These are phyloP conservation scores for Thecocarcelia acutangulata DNA, from an alignment of 2,888 invertebrate species.

Conservation along the genomic window DNA sequence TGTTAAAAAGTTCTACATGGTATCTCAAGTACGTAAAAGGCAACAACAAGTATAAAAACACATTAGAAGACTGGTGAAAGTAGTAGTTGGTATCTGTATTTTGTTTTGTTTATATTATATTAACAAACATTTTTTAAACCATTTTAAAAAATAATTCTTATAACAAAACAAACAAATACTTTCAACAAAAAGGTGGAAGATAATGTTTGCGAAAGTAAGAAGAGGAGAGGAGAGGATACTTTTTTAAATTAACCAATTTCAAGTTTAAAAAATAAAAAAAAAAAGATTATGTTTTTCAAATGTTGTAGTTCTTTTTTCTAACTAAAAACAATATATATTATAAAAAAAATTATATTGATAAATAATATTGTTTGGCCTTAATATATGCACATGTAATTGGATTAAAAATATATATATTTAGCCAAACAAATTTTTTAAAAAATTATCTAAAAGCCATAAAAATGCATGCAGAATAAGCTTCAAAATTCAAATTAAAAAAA, in stretches of 20 bases:
- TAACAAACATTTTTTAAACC: not conserved
- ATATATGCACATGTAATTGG: not conserved
- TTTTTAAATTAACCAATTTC: conserved; percentile 30
- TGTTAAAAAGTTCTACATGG: conserved; percentile 14
- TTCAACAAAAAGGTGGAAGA: conserved; percentile 6
- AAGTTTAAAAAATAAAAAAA: conserved; percentile 24
- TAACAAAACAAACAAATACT: conserved; percentile 35
- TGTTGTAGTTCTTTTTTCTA: conserved; percentile 77
- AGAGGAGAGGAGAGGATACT: not conserved
- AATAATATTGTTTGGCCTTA: conserved; percentile 2
- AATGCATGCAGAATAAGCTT: conserved; percentile 65
- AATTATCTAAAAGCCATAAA: conserved; percentile 33
- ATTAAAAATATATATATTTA: not conserved
- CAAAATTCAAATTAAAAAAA: conserved; percentile 26
- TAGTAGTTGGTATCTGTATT: conserved; percentile 4
- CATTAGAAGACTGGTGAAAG: conserved; percentile 25
- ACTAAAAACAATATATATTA: conserved; percentile 21
- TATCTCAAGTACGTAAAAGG: conserved; percentile 34
- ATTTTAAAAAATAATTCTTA: not conserved
- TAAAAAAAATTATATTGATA: conserved; percentile 8
- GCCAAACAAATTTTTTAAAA: conserved; percentile 6
- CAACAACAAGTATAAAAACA: conserved; percentile 49
- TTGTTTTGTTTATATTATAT: conserved; percentile 14
- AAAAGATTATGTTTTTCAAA: conserved; percentile 78
- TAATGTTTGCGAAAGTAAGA: not conserved